These are phyloP conservation scores for Mustela erminea DNA, from an alignment of 2,797 vertebrate genomes.

Conservation along the genomic window DNA sequence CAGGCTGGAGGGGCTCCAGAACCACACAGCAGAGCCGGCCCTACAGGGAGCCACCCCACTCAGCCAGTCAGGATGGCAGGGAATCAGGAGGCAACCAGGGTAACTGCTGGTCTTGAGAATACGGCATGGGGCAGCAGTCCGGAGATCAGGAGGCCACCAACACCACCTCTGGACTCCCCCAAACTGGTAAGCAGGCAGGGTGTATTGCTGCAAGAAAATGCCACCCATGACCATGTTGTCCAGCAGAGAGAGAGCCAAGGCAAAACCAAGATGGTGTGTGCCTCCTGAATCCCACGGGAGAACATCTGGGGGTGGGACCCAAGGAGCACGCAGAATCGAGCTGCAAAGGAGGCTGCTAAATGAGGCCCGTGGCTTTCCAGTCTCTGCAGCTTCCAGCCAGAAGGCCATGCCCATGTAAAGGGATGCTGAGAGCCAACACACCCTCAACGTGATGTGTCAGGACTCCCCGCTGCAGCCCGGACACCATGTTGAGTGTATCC, in stretches of 20 bases:
- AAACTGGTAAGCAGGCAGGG: not conserved
- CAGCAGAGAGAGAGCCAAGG: not conserved
- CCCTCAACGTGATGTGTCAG: not conserved
- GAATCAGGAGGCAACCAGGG: not conserved
- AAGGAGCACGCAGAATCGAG: not conserved
- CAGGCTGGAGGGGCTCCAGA: not conserved
- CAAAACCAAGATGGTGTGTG: not conserved
- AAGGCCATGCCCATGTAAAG: not conserved
- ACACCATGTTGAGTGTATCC: not conserved
- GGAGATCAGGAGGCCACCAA: not conserved
- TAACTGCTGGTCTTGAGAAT: not conserved
- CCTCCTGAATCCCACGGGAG: not conserved
- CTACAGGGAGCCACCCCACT: not conserved
- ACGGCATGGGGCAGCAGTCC: not conserved
- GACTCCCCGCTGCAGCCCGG: not conserved
- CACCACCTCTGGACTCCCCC: not conserved
- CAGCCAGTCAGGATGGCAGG: not conserved
- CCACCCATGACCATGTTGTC: not conserved
- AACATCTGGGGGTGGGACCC: not conserved
- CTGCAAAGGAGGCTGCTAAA: not conserved
- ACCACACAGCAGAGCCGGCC: not conserved
- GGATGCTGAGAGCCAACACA: not conserved
- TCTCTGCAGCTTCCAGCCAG: not conserved
- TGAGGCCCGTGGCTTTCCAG: not conserved
- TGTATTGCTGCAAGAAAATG: not conserved